phyloP scores from a whole-genome alignment of 2,113 vertebrate species.

The Talpa occidentalis region DNA sequence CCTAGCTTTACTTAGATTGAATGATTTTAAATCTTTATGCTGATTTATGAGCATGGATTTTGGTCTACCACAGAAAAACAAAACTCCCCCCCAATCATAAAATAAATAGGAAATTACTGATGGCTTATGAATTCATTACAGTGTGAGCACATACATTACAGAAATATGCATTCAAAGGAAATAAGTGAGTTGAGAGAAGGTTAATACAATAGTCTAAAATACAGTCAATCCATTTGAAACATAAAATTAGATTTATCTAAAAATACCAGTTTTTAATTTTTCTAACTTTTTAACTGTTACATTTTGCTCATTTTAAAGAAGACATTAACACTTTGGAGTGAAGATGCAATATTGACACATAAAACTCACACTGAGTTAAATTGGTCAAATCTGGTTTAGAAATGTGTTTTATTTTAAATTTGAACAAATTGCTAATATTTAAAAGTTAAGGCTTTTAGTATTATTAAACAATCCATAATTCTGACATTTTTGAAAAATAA shows the following conservation, averaged over 20 bases:
- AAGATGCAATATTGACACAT: neutral
- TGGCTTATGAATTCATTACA: neutral
- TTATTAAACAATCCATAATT: neutral
- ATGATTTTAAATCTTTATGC: neutral
- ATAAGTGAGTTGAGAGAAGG: neutral
- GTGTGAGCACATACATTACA: neutral
- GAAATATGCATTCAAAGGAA: neutral
- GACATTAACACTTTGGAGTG: neutral
- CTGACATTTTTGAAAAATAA: neutral
- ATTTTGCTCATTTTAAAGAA: neutral
- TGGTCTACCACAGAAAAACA: neutral
- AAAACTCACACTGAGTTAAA: neutral
- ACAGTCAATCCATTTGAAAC: neutral
- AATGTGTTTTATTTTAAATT: constrained; percentile 38
- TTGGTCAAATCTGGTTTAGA: neutral
- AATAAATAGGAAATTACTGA: neutral
- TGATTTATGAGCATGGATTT: neutral
- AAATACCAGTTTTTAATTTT: neutral
- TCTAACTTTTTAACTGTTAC: neutral
- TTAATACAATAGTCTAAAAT: neutral
- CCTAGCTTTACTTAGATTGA: neutral
- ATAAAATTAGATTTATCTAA: neutral
- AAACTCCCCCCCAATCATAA: neutral
- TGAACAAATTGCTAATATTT: neutral
- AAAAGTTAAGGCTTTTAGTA: neutral